A percentile compares a stretch with the other conserved stretches of the same genome.
These are phyloP conservation scores for Lasioglossum baleicum DNA, from an alignment of 1,140 invertebrate genomes.

Conservation along the genomic window DNA sequence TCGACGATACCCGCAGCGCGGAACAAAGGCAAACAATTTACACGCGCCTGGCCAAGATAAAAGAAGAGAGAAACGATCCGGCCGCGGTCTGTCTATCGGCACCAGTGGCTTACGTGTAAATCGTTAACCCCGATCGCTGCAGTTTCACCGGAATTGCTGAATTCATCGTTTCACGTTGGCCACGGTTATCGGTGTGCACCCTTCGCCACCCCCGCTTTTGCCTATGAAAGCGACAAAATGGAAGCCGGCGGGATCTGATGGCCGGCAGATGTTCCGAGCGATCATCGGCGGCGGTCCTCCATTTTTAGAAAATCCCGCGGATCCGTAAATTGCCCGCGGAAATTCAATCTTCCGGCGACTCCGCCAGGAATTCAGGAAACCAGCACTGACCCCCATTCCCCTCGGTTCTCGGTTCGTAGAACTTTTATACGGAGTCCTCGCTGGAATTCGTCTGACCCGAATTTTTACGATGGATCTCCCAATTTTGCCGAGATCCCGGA, in stretches of 20 bases:
- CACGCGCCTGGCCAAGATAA: conserved; percentile 9
- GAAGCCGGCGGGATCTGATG: not conserved
- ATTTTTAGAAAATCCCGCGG: conserved; percentile 3
- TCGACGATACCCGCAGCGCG: not conserved
- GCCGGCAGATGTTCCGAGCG: conserved; percentile 15
- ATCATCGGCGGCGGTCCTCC: not conserved
- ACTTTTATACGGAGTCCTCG: not conserved
- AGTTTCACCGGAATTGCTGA: conserved; percentile 21
- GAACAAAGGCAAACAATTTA: conserved; percentile 35
- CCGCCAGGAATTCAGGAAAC: not conserved
- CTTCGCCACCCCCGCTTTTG: not conserved
- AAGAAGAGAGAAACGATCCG: not conserved
- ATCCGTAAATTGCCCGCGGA: not conserved
- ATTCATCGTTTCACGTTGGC: conserved; percentile 25
- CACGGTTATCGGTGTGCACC: conserved; percentile 7
- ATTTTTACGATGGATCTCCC: not conserved
- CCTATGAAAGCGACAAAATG: conserved; percentile 18
- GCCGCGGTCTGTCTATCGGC: conserved; percentile 9
- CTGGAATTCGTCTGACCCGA: not conserved
- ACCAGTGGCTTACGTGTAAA: conserved; percentile 28
- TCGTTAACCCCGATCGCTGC: conserved; percentile 25
- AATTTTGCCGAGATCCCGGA: not conserved
- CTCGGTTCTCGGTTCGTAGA: not conserved
- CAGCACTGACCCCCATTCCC: not conserved
- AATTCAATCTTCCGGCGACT: not conserved